Evolutionary conservation across 2,113 vertebrate genomes (phyloP).

Genomic region (Sakesphorus luctuosus): DNA sequence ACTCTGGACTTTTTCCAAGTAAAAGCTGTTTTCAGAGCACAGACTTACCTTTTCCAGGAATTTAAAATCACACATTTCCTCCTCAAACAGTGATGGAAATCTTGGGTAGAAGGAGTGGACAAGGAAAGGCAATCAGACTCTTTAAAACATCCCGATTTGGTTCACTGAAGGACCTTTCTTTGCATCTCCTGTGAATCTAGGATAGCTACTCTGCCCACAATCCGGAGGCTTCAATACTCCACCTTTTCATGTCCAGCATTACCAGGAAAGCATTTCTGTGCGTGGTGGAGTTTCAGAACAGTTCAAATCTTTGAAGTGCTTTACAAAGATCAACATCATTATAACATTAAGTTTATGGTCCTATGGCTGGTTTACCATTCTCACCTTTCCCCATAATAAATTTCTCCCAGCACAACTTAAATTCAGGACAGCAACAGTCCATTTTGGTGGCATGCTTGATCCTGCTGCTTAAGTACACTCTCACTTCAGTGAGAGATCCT

Average conservation of each 20-base stretch:
- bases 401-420: conserved; percentile 3
- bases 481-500: neutral
- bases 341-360: neutral
- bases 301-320: conserved; percentile 23
- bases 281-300: neutral
- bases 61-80: neutral
- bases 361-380: neutral
- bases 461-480: conserved; percentile 3
- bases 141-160: neutral
- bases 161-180: neutral
- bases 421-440: neutral
- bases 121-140: neutral
- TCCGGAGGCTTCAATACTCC: neutral
- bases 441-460: conserved; percentile 51
- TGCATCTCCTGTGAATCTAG: neutral
- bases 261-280: neutral
- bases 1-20: neutral
- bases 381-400: conserved; percentile 7
- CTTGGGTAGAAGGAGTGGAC: neutral
- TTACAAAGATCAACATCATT: conserved; percentile 30
- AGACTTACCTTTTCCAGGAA: neutral
- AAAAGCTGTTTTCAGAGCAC: neutral
- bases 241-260: neutral
- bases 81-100: neutral
- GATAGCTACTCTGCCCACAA: neutral